Evolutionary conservation across 1,140 invertebrate genomes (phyloP), one percentile per base, ranked within the genome.

Genomic region (Varroa destructor): DNA sequence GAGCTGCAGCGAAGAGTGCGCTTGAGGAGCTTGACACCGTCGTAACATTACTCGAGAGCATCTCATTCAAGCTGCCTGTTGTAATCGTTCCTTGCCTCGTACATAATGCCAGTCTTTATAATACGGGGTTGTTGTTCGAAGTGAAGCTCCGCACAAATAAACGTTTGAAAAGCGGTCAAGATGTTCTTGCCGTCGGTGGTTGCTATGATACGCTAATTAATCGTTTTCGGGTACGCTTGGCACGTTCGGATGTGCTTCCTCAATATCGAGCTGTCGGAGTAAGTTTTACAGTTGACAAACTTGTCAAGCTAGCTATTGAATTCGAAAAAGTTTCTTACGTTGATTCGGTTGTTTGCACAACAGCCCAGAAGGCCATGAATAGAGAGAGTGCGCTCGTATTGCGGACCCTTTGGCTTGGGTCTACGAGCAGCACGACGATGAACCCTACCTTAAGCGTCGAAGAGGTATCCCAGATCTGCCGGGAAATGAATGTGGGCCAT

Each of bases 1-100:
- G 84, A 12, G 80, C 80, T 12, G 77, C 87, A 4, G 86, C 87
- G 2, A 87, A 86, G 64, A 82, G 86, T 75, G 89, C 85, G 0
- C 75, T 93, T 0, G 80, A 84, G 71, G 87, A 91, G 73, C 81
- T 93, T 57, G 86, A 91, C 76, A 81, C 80, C 3, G 84, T 92
- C 1, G 85, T 87, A 54, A 57, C 77, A 78, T 73, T 72, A 71
- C 80, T 72, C 64, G 56, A 71, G 46, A 71, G 56, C 8, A 71
- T 1, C 40, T 36, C 64, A 71, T 74, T 72, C 71, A 70, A 74
- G 58, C 75, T 75, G 78, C 83, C 84, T 43, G 82, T 86, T 2
- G 79, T 83, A 1, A 79, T 89, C 14, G 81, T 81, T 46, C 84
- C 87, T 8, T 83, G 86, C 56, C 78, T 88, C 73, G 81, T 86